Conservation (phyloP, 2,797 vertebrate genomes). For the Pogonophryne albipinna region DNA sequence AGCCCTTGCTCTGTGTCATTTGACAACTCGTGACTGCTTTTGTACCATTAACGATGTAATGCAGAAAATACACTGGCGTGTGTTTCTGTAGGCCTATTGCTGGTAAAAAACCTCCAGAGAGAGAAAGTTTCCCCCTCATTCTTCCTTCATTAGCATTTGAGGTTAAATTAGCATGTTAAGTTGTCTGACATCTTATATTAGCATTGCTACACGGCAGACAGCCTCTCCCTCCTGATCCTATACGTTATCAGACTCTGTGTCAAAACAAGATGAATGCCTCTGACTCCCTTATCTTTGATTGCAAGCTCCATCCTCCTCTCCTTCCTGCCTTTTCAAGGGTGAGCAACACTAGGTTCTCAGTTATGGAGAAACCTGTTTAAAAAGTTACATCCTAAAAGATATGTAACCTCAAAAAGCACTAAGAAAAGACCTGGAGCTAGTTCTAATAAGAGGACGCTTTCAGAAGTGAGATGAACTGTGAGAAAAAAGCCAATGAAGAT, state of each 20-base stretch:
- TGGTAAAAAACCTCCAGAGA: not conserved
- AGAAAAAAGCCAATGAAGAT: conserved; percentile 1
- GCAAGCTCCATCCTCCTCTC: conserved; percentile 33
- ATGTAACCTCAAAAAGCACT: conserved; percentile 36
- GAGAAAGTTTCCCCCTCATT: not conserved
- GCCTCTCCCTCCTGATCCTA: not conserved
- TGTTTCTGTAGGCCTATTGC: conserved; percentile 2
- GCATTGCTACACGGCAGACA: conserved; percentile 25
- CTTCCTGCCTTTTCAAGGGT: conserved; percentile 55
- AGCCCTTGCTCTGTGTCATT: conserved; percentile 19
- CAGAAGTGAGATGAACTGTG: conserved; percentile 28
- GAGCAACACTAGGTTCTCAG: conserved; percentile 47
- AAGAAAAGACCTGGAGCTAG: conserved; percentile 19
- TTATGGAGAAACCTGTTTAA: conserved; percentile 43
- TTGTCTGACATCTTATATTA: conserved; percentile 58
- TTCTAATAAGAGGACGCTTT: conserved; percentile 38
- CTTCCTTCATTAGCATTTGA: conserved; percentile 11
- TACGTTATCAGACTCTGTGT: conserved; percentile 72
- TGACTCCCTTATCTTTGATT: conserved; percentile 64
- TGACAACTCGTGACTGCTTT: conserved; percentile 1
- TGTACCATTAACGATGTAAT: conserved; percentile 4
- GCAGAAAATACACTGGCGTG: not conserved
- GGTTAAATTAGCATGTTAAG: conserved; percentile 49
- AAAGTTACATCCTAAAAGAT: conserved; percentile 39
- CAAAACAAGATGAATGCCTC: conserved; percentile 77